A percentile compares a stretch with the other conserved stretches of the same genome.
These are phyloP conservation scores for Sinonovacula constricta DNA, from an alignment of 1,140 invertebrate genomes.

Conservation along the genomic window DNA sequence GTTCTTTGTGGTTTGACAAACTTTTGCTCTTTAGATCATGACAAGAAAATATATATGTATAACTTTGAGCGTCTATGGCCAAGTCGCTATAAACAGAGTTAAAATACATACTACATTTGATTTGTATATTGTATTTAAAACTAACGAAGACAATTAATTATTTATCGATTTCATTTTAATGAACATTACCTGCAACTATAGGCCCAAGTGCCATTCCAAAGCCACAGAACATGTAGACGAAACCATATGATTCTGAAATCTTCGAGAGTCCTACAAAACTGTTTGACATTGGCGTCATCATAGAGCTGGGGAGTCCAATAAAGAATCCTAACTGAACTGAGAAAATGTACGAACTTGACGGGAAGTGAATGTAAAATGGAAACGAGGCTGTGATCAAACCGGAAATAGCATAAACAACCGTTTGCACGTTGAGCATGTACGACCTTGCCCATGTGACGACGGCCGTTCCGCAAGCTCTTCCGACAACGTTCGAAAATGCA, in stretches of 20 bases:
- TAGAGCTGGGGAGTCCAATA: neutral
- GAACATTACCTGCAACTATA: neutral
- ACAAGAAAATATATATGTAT: too few species aligned
- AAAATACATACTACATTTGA: too few species aligned
- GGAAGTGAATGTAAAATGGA: neutral
- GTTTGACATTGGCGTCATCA: neutral
- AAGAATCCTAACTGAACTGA: neutral
- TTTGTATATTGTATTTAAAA: too few species aligned
- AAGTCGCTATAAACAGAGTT: too few species aligned
- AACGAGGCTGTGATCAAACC: neutral
- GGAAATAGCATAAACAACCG: neutral
- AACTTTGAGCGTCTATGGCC: too few species aligned
- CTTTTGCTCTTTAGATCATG: too few species aligned
- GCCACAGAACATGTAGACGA: neutral
- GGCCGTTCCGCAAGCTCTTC: neutral
- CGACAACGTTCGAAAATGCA: neutral
- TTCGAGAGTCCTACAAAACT: neutral
- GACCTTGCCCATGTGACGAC: neutral
- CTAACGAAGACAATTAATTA: too few species aligned
- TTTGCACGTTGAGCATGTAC: neutral
- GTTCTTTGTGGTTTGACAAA: too few species aligned
- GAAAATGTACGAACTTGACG: neutral
- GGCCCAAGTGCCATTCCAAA: neutral
- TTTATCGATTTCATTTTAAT: neutral
- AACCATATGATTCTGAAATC: neutral